A percentile compares a stretch with the other conserved stretches of the same genome.
Conservation (phyloP, 2,888 invertebrate genomes). For the Oscheius myriophilus region DNA sequence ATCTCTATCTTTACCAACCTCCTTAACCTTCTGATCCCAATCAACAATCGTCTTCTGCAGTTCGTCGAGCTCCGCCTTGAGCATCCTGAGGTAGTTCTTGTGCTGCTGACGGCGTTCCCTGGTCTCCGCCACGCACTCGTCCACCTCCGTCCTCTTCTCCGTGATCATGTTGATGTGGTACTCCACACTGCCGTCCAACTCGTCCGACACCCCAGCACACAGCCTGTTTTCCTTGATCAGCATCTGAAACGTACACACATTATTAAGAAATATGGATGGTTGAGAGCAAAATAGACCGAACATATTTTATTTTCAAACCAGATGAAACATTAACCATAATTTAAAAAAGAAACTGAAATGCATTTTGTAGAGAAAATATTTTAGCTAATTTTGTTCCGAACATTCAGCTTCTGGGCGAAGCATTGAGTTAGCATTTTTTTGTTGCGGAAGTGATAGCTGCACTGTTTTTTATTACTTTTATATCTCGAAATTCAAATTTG, state of each 20-base stretch:
- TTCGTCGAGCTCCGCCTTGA: slow-evolving; percentile 21
- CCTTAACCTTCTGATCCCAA: slow-evolving; percentile 3
- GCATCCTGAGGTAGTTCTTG: slow-evolving; percentile 9
- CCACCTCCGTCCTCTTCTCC: slow-evolving; percentile 12
- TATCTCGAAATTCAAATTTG: too few species aligned
- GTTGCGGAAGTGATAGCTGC: too few species aligned
- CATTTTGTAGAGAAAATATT: too few species aligned
- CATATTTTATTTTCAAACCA: too few species aligned
- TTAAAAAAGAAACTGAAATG: too few species aligned
- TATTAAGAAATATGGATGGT: neutral
- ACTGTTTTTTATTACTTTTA: too few species aligned
- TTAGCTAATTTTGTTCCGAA: too few species aligned
- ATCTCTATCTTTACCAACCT: too few species aligned
- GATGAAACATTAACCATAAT: too few species aligned
- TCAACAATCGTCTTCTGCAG: slow-evolving; percentile 9
- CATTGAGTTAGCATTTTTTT: too few species aligned
- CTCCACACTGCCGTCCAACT: slow-evolving; percentile 6
- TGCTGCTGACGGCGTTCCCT: slow-evolving; percentile 11
- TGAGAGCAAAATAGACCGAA: neutral
- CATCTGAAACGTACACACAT: neutral
- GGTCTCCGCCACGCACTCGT: slow-evolving; percentile 3
- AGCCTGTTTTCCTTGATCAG: slow-evolving; percentile 14
- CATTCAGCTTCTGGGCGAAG: too few species aligned
- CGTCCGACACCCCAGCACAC: slow-evolving; percentile 18
- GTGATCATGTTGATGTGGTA: slow-evolving; percentile 12